Conservation (phyloP, 2,888 invertebrate genomes). For the Reticulitermes lucifugus region DNA sequence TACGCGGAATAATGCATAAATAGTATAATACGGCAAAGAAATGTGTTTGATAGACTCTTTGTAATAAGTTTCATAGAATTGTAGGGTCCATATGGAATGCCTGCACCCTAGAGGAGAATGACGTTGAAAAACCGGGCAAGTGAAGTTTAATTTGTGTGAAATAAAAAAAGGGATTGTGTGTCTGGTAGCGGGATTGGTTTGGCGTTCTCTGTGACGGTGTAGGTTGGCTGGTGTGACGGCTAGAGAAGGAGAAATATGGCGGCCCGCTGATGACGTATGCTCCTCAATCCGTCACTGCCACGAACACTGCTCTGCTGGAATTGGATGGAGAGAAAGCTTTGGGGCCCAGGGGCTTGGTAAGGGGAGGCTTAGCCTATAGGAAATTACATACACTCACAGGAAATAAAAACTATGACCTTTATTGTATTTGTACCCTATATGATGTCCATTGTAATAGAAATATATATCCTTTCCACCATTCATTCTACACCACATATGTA, state of each 20-base stretch:
- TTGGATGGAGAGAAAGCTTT: constrained; percentile 61
- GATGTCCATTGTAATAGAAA: constrained; percentile 25
- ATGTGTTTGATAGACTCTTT: background rate
- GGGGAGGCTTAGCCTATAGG: constrained; percentile 64
- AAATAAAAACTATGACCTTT: constrained; percentile 38
- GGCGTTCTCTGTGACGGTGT: constrained; percentile 33
- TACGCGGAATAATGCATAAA: background rate
- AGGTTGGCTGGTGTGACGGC: constrained; percentile 33
- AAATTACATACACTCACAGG: constrained; percentile 66
- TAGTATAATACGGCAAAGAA: background rate
- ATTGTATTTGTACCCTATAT: constrained; percentile 15
- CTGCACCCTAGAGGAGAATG: background rate
- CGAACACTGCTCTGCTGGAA: constrained; percentile 62
- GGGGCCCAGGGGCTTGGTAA: constrained; percentile 55
- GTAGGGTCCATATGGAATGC: constrained; percentile 18
- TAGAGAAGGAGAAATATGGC: constrained; percentile 52
- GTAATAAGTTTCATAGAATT: background rate
- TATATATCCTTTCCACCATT: background rate
- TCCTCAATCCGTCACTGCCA: constrained; percentile 77
- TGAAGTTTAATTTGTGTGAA: constrained; percentile 43
- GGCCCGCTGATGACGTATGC: constrained; percentile 72
- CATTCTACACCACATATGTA: background rate
- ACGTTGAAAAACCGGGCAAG: constrained; percentile 38
- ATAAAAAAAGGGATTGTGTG: constrained; percentile 6
- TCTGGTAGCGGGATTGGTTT: constrained; percentile 27